These are phyloP conservation scores for Murina feae DNA, from an alignment of 2,113 vertebrate species.

Conservation along the genomic window DNA sequence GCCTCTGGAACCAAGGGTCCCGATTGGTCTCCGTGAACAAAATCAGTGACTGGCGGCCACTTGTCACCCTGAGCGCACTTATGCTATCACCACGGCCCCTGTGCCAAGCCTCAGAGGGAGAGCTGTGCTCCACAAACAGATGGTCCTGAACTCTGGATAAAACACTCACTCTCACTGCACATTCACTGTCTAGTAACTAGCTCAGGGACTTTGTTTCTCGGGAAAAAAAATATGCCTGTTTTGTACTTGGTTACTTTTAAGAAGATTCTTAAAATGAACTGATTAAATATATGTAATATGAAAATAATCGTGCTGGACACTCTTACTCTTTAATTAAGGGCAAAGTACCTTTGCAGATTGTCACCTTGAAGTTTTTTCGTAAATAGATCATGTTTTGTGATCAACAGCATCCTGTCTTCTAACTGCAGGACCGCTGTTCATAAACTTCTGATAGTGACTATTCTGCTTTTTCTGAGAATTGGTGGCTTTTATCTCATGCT, in stretches of 20 bases:
- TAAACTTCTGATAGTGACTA: not conserved
- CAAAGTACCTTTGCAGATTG: slow-evolving; percentile 3
- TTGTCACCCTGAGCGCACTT: slow-evolving; percentile 22
- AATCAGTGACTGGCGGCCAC: slow-evolving; percentile 48
- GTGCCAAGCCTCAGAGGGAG: slow-evolving; percentile 39
- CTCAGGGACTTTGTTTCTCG: slow-evolving; percentile 64
- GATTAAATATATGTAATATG: slow-evolving; percentile 6
- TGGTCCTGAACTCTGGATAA: slow-evolving; percentile 69
- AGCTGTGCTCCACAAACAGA: slow-evolving; percentile 40
- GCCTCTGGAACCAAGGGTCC: not conserved
- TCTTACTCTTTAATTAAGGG: not conserved
- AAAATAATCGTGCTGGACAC: not conserved
- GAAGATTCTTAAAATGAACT: slow-evolving; percentile 66
- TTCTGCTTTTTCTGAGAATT: not conserved
- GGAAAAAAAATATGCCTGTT: slow-evolving; percentile 49
- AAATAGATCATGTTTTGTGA: not conserved
- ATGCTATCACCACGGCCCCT: slow-evolving; percentile 54
- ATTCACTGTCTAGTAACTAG: slow-evolving; percentile 76
- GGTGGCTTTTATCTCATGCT: not conserved
- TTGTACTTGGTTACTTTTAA: slow-evolving; percentile 64
- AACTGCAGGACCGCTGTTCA: not conserved
- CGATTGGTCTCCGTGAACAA: slow-evolving; percentile 25
- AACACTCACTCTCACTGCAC: slow-evolving; percentile 66
- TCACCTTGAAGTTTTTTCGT: not conserved
- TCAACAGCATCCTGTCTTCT: not conserved